These are phyloP conservation scores for Scylla paramamosain DNA, from an alignment of 1,140 invertebrate genomes.

Conservation along the genomic window DNA sequence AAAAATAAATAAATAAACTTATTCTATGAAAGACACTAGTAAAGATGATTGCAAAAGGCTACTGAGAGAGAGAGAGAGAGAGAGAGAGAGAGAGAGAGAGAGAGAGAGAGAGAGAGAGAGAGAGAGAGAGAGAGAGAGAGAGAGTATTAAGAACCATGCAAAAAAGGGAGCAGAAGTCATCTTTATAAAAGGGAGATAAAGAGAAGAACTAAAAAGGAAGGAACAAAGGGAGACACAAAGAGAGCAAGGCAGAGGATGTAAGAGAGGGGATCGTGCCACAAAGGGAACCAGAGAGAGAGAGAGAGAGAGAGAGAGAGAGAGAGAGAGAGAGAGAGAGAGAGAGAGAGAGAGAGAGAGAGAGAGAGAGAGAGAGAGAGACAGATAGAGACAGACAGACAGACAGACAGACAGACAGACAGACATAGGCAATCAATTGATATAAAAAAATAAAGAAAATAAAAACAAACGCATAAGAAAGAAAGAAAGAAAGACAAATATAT, in stretches of 20 bases:
- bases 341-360: no score
- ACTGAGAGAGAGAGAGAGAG: not conserved
- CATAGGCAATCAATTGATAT: not conserved
- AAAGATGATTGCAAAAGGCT: no score
- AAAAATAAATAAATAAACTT: no score
- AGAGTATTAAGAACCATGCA: not conserved
- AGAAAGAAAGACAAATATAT: not conserved
- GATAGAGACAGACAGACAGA: no score
- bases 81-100: not conserved
- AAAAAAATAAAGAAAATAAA: no score
- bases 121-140: not conserved
- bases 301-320: not conserved
- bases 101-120: constrained; percentile 27
- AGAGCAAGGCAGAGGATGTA: not conserved
- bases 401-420: not conserved
- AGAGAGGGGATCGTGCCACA: not conserved
- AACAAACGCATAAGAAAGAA: not conserved
- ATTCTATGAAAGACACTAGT: no score
- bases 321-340: not conserved
- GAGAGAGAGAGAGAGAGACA: no score
- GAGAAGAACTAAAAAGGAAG: not conserved
- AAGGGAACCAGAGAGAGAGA: not conserved
- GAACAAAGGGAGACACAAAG: not conserved
- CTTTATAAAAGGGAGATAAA: not conserved
- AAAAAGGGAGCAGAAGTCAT: not conserved